These are phyloP conservation scores for Andrena minutula DNA, from an alignment of 2,888 invertebrate species.

Conservation along the genomic window DNA sequence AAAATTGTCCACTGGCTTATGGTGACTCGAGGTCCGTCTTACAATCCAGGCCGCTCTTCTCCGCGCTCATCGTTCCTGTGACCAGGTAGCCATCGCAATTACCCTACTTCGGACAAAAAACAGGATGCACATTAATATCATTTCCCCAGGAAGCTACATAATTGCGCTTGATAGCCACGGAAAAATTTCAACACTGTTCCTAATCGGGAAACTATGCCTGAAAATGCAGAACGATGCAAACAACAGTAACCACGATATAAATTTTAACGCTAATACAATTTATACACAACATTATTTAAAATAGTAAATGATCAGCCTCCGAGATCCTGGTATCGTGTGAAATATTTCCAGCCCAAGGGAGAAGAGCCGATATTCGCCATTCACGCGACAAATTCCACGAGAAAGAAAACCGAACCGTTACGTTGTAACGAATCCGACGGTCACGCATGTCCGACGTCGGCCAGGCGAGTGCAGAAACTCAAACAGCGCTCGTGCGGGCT, in stretches of 20 bases:
- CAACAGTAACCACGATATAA: neutral
- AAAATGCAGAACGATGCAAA: neutral
- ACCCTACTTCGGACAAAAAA: constrained; percentile 42
- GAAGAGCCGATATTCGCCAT: no score
- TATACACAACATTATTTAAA: no score
- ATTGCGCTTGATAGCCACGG: neutral
- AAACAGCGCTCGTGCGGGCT: neutral
- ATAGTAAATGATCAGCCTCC: no score
- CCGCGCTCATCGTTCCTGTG: constrained; percentile 14
- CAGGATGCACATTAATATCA: constrained; percentile 17
- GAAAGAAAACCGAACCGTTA: constrained; percentile 29
- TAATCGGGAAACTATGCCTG: neutral
- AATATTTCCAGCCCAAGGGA: no score
- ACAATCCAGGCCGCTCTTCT: constrained; percentile 46
- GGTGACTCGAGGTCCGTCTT: constrained; percentile 16
- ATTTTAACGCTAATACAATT: no score
- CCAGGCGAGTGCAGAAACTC: constrained; percentile 25
- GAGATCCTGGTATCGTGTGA: no score
- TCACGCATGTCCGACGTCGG: constrained; percentile 40
- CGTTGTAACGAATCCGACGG: constrained; percentile 11
- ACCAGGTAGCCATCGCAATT: constrained; percentile 37
- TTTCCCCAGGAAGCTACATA: neutral
- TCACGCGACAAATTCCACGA: no score
- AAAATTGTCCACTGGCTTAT: constrained; percentile 43
- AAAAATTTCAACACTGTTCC: neutral